Evolutionary conservation across 2,113 vertebrate genomes (phyloP).

Genomic region (Nothoprocta pentlandii): DNA sequence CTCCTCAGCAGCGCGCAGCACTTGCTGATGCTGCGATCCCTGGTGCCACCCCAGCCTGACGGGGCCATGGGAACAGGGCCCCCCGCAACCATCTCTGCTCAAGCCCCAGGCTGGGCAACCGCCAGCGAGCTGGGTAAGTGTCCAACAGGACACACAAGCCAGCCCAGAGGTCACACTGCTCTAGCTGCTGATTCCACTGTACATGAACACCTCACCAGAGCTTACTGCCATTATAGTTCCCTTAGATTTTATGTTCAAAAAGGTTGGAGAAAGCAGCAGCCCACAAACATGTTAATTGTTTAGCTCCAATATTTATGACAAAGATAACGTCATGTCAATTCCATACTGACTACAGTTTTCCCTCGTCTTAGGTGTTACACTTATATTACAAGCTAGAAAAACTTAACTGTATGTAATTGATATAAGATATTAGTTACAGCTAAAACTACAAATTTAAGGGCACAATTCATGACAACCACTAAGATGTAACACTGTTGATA

Average conservation of each 20-base stretch:
- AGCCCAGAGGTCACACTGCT: conserved; percentile 5
- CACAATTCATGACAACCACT: neutral
- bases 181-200: conserved; percentile 10
- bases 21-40: neutral
- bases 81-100: neutral
- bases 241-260: neutral
- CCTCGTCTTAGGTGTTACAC: neutral
- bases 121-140: neutral
- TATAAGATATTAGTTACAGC: no score
- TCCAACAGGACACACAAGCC: neutral
- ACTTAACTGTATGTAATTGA: no score
- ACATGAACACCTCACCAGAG: neutral
- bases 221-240: neutral
- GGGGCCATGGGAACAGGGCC: neutral
- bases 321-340: neutral
- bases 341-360: neutral
- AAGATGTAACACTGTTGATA: neutral
- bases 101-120: neutral
- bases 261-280: neutral
- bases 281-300: neutral
- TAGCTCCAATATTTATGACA: neutral
- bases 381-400: neutral
- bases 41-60: conserved; percentile 41
- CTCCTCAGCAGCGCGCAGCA: neutral
- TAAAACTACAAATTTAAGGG: no score